Percentiles rank a stretch among this genome's conserved stretches.
These are phyloP conservation scores for Petaurus breviceps DNA, from an alignment of 2,113 vertebrate genomes.

Conservation along the genomic window DNA sequence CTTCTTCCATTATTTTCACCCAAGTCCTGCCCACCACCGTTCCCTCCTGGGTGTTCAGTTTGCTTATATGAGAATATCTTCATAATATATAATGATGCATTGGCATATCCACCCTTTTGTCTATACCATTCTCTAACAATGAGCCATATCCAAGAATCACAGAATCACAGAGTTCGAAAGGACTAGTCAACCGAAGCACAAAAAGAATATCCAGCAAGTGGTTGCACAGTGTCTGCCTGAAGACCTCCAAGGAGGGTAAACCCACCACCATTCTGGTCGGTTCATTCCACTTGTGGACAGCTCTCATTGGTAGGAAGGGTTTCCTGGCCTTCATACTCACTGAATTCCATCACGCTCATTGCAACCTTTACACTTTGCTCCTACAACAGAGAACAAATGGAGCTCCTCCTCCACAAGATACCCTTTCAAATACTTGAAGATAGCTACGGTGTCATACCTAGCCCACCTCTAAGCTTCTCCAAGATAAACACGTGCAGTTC, in stretches of 20 bases:
- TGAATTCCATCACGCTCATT: too few relatives aligned
- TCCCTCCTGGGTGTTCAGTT: not conserved
- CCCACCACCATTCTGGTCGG: not conserved
- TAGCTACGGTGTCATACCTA: not conserved
- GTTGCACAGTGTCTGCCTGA: not conserved
- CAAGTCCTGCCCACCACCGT: not conserved
- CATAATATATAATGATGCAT: not conserved
- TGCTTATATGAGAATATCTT: not conserved
- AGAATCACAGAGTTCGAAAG: not conserved
- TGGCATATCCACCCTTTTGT: not conserved
- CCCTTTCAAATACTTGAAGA: not conserved
- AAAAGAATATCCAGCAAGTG: not conserved
- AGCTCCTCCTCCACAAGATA: not conserved
- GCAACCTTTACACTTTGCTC: not conserved
- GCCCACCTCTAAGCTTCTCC: not conserved
- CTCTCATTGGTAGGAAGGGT: not conserved
- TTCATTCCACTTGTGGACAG: not conserved
- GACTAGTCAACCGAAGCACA: not conserved
- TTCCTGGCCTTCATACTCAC: not conserved
- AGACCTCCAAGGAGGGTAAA: not conserved
- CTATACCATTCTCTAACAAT: not conserved
- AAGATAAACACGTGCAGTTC: not conserved
- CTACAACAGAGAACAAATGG: not conserved
- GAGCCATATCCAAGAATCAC: not conserved
- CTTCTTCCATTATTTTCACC: not conserved